phyloP scores from a whole-genome alignment of 2,888 invertebrate genomes.

The Amphipyra berbera region DNA sequence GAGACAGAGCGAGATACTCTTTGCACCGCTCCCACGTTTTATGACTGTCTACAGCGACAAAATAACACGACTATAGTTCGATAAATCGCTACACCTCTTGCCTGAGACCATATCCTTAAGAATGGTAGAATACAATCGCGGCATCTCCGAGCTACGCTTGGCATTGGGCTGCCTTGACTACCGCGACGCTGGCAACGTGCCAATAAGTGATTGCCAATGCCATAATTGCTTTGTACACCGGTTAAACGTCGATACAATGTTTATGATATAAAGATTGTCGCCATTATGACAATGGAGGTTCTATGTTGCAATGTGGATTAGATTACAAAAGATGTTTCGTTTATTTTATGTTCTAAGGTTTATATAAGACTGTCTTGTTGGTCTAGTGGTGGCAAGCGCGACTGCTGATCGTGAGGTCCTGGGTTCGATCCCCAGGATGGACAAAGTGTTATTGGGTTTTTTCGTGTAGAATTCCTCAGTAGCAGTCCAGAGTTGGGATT shows the following conservation, averaged over 20 bases:
- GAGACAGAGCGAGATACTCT: no score
- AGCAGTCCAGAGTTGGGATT: no score
- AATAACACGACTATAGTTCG: no score
- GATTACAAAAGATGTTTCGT: neutral
- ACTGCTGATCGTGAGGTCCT: no score
- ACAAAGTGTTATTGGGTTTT: no score
- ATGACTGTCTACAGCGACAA: no score
- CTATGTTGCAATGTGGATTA: conserved; percentile 1
- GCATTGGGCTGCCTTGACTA: conserved; percentile 59
- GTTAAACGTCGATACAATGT: conserved; percentile 40
- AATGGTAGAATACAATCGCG: conserved; percentile 43
- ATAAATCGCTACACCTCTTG: neutral
- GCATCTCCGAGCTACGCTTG: conserved; percentile 57
- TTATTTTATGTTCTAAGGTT: no score
- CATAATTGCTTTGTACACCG: conserved; percentile 67
- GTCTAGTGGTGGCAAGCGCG: no score
- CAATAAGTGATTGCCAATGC: conserved; percentile 60
- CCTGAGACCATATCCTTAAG: conserved; percentile 15
- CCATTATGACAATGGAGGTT: conserved; percentile 13
- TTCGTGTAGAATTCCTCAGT: no score
- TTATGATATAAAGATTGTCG: conserved; percentile 44
- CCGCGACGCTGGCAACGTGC: conserved; percentile 60
- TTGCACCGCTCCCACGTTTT: no score
- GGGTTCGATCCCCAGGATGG: no score
- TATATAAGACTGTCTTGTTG: no score